Percentiles rank a stretch among this genome's conserved stretches.
phyloP scores from a whole-genome alignment of 2,888 invertebrate genomes.

The Syrphus vitripennis region DNA sequence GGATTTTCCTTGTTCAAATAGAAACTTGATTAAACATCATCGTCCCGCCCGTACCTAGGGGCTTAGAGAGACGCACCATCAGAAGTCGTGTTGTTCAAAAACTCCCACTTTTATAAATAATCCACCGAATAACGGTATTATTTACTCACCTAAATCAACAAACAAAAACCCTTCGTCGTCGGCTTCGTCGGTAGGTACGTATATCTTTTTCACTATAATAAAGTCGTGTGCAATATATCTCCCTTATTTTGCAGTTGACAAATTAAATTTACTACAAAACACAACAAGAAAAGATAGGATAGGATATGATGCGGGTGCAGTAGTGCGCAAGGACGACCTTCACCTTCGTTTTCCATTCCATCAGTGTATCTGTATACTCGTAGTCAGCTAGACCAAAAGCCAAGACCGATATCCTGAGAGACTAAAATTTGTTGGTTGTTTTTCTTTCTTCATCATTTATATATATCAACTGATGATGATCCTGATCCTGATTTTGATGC shows the following conservation, averaged over 20 bases:
- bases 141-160: constrained; percentile 70
- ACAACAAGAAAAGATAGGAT: constrained; percentile 11
- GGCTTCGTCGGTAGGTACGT: no score
- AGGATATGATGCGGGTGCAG: constrained; percentile 45
- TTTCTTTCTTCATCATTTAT: neutral
- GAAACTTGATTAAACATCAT: constrained; percentile 62
- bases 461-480: neutral
- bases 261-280: constrained; percentile 57
- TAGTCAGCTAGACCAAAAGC: neutral
- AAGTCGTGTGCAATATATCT: constrained; percentile 47
- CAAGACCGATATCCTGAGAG: constrained; percentile 9
- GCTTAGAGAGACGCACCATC: neutral
- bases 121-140: constrained; percentile 68
- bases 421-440: neutral
- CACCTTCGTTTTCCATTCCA: constrained; percentile 40
- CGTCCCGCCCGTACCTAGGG: neutral
- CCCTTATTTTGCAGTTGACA: constrained; percentile 64
- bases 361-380: no score
- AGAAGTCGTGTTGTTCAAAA: constrained; percentile 11
- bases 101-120: constrained; percentile 50
- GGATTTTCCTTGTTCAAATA: constrained; percentile 62
- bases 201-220: no score
- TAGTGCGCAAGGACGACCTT: constrained; percentile 58
- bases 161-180: neutral
- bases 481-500: constrained; percentile 15